Conservation (phyloP, 2,797 vertebrate species). For the Myripristis jacobus region DNA sequence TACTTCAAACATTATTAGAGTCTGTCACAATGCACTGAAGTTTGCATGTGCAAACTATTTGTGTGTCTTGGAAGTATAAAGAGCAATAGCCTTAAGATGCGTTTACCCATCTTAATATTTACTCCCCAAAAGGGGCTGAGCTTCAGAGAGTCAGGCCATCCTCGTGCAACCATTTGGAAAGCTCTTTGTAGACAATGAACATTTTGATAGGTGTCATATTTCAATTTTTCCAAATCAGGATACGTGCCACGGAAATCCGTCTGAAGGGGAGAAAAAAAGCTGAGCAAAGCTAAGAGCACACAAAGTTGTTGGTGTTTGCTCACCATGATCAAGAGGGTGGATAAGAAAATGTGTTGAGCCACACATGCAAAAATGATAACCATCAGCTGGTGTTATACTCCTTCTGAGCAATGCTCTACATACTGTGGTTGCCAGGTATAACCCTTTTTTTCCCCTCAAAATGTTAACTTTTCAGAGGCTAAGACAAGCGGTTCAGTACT, state of each 20-base stretch:
- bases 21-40: no score
- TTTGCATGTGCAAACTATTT: slow-evolving; percentile 33
- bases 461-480: background rate
- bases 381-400: background rate
- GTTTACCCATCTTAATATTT: slow-evolving; percentile 52
- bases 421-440: background rate
- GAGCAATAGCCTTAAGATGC: slow-evolving; percentile 23
- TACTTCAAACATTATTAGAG: no score
- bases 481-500: background rate
- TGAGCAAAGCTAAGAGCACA: slow-evolving; percentile 19
- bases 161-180: slow-evolving; percentile 63
- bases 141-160: slow-evolving; percentile 64
- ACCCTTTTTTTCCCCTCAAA: background rate
- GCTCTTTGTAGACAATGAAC: slow-evolving; percentile 63
- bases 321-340: background rate
- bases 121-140: slow-evolving; percentile 56
- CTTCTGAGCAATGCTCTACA: background rate
- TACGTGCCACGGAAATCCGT: slow-evolving; percentile 68
- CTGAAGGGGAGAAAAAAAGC: slow-evolving; percentile 31
- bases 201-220: slow-evolving; percentile 43
- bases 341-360: slow-evolving; percentile 14
- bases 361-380: slow-evolving; percentile 10
- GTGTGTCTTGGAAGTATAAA: slow-evolving; percentile 44
- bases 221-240: slow-evolving; percentile 56
- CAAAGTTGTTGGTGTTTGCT: slow-evolving; percentile 48